Evolutionary conservation across 2,797 vertebrate genomes (phyloP).

Genomic region (Ibycter americanus): DNA sequence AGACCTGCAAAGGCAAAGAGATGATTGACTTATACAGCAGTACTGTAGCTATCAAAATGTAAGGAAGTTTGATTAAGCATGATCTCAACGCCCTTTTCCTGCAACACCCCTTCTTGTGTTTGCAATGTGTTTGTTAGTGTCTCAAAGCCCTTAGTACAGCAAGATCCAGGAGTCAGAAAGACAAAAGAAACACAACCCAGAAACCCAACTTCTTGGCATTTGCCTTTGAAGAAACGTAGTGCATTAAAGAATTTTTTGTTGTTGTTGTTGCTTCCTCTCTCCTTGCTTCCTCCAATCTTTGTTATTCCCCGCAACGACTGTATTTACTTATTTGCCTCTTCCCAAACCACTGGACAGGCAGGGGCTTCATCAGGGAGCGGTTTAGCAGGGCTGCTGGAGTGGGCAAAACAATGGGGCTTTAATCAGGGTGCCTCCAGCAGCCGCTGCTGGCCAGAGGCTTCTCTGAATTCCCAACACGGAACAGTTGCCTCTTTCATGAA

Average conservation of each 20-base stretch:
- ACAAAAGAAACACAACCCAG: conserved; percentile 39
- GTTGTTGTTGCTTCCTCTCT: conserved; percentile 18
- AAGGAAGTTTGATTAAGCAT: conserved; percentile 60
- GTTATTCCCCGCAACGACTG: background rate
- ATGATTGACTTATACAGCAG: background rate
- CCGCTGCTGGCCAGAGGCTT: conserved; percentile 17
- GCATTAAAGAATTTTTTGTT: background rate
- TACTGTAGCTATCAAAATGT: conserved; percentile 41
- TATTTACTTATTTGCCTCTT: conserved; percentile 27
- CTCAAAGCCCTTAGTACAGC: conserved; percentile 48
- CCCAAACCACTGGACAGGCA: background rate
- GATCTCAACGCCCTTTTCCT: conserved; percentile 63
- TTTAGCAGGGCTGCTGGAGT: conserved; percentile 18
- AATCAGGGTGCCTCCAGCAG: conserved; percentile 37
- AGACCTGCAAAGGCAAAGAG: background rate
- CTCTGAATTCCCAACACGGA: conserved; percentile 60
- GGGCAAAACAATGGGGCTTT: conserved; percentile 64
- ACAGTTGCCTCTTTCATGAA: conserved; percentile 76
- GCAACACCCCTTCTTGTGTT: conserved; percentile 51
- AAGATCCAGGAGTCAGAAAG: conserved; percentile 36
- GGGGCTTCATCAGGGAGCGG: conserved; percentile 25
- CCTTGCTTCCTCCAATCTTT: background rate
- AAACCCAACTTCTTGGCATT: background rate
- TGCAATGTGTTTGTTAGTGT: conserved; percentile 25
- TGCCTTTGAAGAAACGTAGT: background rate